Evolutionary conservation across 2,888 invertebrate species (phyloP).

Genomic region (Taphrorychus bicolor): DNA sequence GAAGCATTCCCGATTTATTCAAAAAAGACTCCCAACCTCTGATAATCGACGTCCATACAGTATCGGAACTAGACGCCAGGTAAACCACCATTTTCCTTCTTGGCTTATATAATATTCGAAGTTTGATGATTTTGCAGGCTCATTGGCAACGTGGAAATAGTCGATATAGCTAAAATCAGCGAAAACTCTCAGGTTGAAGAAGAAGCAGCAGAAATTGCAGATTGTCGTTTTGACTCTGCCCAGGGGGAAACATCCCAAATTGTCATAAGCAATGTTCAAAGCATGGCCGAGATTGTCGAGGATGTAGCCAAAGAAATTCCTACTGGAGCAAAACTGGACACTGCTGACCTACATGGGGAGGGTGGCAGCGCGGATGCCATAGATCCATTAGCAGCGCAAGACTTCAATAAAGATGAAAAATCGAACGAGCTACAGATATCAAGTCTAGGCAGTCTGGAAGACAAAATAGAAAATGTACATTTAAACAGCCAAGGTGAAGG

Average conservation of each 20-base stretch:
- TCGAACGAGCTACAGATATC: not conserved
- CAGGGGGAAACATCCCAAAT: slow-evolving; percentile 30
- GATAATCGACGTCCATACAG: slow-evolving; percentile 44
- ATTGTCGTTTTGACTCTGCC: slow-evolving; percentile 15
- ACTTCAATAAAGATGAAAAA: not conserved
- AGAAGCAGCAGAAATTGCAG: slow-evolving; percentile 1
- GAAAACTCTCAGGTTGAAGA: slow-evolving; percentile 16
- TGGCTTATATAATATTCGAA: not conserved
- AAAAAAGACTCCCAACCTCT: slow-evolving; percentile 39
- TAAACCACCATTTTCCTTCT: not conserved
- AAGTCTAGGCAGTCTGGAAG: slow-evolving; percentile 1
- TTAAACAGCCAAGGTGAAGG: not conserved
- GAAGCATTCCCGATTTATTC: slow-evolving; percentile 18
- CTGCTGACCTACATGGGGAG: not conserved
- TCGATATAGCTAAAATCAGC: slow-evolving; percentile 32
- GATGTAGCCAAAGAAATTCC: too few species aligned
- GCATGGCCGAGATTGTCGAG: slow-evolving; percentile 32
- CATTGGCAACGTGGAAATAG: slow-evolving; percentile 16
- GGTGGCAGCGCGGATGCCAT: not conserved
- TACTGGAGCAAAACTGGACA: too few species aligned
- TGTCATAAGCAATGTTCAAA: slow-evolving; percentile 42
- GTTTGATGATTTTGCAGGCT: slow-evolving; percentile 6
- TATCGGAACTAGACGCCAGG: slow-evolving; percentile 28
- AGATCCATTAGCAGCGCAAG: not conserved
- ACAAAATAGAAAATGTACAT: not conserved